A percentile compares a stretch with the other conserved stretches of the same genome.
phyloP scores from a whole-genome alignment of 23 tunicate species.

The Trididemnum clinides region DNA sequence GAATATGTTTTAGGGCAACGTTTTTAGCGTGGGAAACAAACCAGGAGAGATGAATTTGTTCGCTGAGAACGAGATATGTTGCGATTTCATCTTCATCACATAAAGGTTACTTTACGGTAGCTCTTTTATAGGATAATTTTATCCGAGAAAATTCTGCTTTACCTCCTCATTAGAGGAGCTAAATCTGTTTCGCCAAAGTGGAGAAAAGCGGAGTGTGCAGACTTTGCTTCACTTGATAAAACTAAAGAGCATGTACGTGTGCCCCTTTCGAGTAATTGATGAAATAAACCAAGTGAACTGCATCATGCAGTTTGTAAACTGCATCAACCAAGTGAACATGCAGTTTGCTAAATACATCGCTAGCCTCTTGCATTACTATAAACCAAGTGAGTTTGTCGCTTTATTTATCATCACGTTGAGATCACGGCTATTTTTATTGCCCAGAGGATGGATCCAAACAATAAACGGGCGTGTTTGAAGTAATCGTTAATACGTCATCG shows the following conservation, averaged over 20 bases:
- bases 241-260: conserved; percentile 64
- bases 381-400: too few species aligned
- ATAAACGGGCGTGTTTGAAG: conserved; percentile 84
- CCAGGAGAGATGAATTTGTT: conserved; percentile 85
- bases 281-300: conserved; percentile 85
- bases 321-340: conserved; percentile 55
- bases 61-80: conserved; percentile 59
- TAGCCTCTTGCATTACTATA: too few species aligned
- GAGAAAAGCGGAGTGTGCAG: conserved; percentile 91
- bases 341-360: neutral
- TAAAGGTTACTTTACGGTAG: too few species aligned
- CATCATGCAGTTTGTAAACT: too few species aligned
- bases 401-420: too few species aligned
- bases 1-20: too few species aligned
- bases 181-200: conserved; percentile 83
- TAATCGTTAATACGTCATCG: conserved; percentile 77
- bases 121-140: conserved; percentile 59
- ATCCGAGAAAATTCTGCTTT: conserved; percentile 85
- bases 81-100: too few species aligned
- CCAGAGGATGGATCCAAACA: conserved; percentile 92
- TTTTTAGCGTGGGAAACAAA: too few species aligned
- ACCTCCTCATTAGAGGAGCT: conserved; percentile 61
- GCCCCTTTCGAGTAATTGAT: conserved; percentile 91
- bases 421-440: too few species aligned
- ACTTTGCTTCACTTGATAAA: conserved; percentile 92